A percentile compares a stretch with the other conserved stretches of the same genome.
Conservation (phyloP, 1,140 invertebrate genomes). For the Panonychus citri region DNA sequence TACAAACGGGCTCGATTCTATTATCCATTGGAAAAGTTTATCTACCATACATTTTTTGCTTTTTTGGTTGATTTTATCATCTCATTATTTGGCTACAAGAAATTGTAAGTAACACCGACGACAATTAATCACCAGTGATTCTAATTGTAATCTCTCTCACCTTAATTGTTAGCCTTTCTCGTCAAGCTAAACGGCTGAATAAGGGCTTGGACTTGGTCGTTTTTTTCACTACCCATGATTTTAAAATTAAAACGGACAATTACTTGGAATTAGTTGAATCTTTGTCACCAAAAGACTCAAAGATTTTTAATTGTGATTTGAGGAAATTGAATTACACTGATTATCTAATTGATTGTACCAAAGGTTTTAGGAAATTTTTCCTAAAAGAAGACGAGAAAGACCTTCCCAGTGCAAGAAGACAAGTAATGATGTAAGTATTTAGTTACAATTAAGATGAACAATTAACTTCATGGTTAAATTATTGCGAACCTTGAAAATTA, state of each 20-base stretch:
- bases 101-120: not conserved
- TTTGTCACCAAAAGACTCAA: not conserved
- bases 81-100: not conserved
- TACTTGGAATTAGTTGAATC: not conserved
- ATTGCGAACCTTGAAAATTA: too few species aligned
- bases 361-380: conserved; percentile 3
- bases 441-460: too few species aligned
- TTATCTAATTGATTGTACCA: conserved; percentile 27
- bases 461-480: too few species aligned
- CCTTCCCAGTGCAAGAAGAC: conserved; percentile 1
- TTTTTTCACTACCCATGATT: not conserved
- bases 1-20: not conserved
- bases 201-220: not conserved
- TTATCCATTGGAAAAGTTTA: not conserved
- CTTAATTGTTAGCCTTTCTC: not conserved
- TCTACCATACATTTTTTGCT: conserved; percentile 2
- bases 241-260: not conserved
- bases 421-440: not conserved
- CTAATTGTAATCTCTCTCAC: too few species aligned
- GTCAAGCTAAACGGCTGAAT: not conserved
- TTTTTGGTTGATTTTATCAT: conserved; percentile 2
- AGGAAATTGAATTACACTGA: conserved; percentile 36
- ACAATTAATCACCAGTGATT: too few species aligned
- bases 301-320: conserved; percentile 41
- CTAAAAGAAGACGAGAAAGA: conserved; percentile 10